Percentiles rank a stretch among this genome's conserved stretches.
phyloP scores from a whole-genome alignment of 2,888 invertebrate species.

The Altica lythri region DNA sequence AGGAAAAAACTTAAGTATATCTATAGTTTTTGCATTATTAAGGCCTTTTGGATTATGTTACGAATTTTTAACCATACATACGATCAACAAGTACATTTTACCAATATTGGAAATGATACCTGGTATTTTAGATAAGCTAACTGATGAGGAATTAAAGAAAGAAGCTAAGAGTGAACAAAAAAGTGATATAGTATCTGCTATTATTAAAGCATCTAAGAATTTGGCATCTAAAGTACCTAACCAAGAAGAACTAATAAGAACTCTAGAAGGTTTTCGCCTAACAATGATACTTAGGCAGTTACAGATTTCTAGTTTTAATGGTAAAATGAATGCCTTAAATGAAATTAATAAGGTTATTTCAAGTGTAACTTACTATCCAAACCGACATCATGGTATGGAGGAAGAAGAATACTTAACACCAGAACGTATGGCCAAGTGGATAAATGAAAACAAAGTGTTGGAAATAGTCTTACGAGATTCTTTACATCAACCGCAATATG shows the following conservation, averaged over 20 bases:
- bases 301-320: slow-evolving; percentile 97
- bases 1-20: slow-evolving; percentile 73
- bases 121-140: slow-evolving; percentile 85
- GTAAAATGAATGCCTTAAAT: slow-evolving; percentile 98
- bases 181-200: slow-evolving; percentile 93
- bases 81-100: slow-evolving; percentile 90
- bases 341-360: slow-evolving; percentile 97
- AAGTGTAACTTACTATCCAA: slow-evolving; percentile 88
- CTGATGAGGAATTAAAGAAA: slow-evolving; percentile 93
- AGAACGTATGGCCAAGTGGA: slow-evolving; percentile 95
- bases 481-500: slow-evolving; percentile 96
- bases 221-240: slow-evolving; percentile 83
- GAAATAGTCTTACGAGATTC: slow-evolving; percentile 95
- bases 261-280: slow-evolving; percentile 89
- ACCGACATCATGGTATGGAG: slow-evolving; percentile 71
- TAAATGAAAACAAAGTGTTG: slow-evolving; percentile 92
- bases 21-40: slow-evolving; percentile 79
- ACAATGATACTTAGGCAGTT: slow-evolving; percentile 91
- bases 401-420: slow-evolving; percentile 92
- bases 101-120: slow-evolving; percentile 91
- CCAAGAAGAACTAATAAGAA: slow-evolving; percentile 78
- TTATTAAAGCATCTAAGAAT: slow-evolving; percentile 90
- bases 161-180: slow-evolving; percentile 95
- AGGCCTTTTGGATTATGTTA: slow-evolving; percentile 92
- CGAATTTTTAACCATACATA: slow-evolving; percentile 86